Evolutionary conservation across 2,888 invertebrate species (phyloP).

Genomic region (Caenorhabditis sp.): DNA sequence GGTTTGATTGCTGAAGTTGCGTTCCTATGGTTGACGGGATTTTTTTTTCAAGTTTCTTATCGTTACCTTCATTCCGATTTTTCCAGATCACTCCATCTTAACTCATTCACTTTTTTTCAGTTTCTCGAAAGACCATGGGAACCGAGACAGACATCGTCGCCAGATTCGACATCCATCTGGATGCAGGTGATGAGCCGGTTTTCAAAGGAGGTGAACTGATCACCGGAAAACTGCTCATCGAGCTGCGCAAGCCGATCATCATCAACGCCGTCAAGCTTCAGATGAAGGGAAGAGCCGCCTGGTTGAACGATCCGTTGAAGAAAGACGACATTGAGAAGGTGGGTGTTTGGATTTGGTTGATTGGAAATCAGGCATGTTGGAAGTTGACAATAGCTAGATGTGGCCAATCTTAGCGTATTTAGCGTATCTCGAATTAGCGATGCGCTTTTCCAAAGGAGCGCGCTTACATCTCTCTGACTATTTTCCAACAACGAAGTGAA

Average conservation of each 20-base stretch:
- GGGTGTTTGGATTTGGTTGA: too few relatives aligned
- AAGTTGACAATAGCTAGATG: too few relatives aligned
- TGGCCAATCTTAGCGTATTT: too few relatives aligned
- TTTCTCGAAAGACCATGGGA: constrained; percentile 49
- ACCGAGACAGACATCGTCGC: constrained; percentile 65
- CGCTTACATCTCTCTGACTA: too few relatives aligned
- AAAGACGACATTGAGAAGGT: constrained; percentile 76
- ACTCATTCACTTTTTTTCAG: background rate
- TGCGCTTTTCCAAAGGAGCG: too few relatives aligned
- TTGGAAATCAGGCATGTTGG: too few relatives aligned
- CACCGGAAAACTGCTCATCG: constrained; percentile 69
- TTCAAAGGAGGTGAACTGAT: constrained; percentile 74
- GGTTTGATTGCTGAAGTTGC: background rate
- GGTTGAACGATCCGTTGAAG: constrained; percentile 72
- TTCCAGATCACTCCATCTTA: background rate
- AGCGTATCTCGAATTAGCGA: too few relatives aligned
- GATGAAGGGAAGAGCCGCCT: constrained; percentile 75
- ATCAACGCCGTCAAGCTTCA: constrained; percentile 74
- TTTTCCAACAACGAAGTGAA: too few relatives aligned
- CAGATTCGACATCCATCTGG: constrained; percentile 69
- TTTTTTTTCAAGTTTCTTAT: background rate
- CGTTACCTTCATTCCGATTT: background rate
- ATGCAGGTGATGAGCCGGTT: constrained; percentile 67
- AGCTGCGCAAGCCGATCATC: constrained; percentile 67
- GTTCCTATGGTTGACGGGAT: background rate